These are phyloP conservation scores for Temnopleurus reevesii DNA, from an alignment of 53 echinoderm and acorn worm species.

Conservation along the genomic window DNA sequence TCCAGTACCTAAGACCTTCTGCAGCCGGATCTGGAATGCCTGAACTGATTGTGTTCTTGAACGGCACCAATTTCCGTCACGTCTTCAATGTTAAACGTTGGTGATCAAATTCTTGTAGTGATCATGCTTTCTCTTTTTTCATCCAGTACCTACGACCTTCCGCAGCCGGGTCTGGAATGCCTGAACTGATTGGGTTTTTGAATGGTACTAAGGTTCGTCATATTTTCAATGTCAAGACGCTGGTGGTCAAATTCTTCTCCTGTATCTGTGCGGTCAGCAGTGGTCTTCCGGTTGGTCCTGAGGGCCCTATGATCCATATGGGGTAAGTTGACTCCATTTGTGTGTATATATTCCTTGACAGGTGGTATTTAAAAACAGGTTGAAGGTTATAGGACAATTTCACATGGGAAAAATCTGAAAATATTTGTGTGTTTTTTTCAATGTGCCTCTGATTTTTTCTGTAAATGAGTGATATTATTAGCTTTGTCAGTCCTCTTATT, in stretches of 20 bases:
- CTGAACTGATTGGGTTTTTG: conserved; percentile 93
- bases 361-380: too few species aligned
- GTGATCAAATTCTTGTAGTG: conserved; percentile 77
- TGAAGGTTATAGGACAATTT: too few species aligned
- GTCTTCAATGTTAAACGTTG: conserved; percentile 94
- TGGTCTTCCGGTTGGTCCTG: conserved; percentile 96
- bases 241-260: conserved; percentile 93
- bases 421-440: too few species aligned
- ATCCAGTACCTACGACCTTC: conserved; percentile 89
- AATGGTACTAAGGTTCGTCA: conserved; percentile 91
- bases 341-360: too few species aligned
- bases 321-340: too few species aligned
- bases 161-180: conserved; percentile 94
- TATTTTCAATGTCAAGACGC: conserved; percentile 94
- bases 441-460: too few species aligned
- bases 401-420: too few species aligned
- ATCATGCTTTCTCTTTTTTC: not conserved
- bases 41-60: conserved; percentile 92
- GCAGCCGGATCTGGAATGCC: conserved; percentile 97
- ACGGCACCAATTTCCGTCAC: conserved; percentile 87
- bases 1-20: conserved; percentile 88
- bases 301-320: conserved; percentile 99
- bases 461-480: too few species aligned
- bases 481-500: too few species aligned
- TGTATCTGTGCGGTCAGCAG: conserved; percentile 97